phyloP scores from a whole-genome alignment of 2,888 invertebrate species.

The Dinocampus coccinellae region DNA sequence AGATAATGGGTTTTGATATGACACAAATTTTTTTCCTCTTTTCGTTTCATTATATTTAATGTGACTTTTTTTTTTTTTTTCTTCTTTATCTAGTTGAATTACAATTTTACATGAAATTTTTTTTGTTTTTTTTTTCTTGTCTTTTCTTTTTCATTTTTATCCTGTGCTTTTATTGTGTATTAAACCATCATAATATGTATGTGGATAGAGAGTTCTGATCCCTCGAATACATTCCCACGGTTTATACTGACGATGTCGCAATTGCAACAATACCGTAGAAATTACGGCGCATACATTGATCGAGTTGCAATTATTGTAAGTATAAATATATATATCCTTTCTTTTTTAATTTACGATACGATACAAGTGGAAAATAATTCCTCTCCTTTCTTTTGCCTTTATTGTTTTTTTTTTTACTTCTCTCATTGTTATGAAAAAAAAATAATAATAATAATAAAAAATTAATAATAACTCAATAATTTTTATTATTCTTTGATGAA shows the following conservation, averaged over 20 bases:
- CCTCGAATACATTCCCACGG: slow-evolving; percentile 53
- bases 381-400: too few species aligned
- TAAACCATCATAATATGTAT: too few species aligned
- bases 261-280: slow-evolving; percentile 59
- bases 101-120: too few species aligned
- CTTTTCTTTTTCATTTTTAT: slow-evolving; percentile 27
- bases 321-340: not conserved
- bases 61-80: slow-evolving; percentile 8
- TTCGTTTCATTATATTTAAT: not conserved
- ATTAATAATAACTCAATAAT: not conserved
- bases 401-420: too few species aligned
- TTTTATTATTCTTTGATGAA: not conserved
- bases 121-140: not conserved
- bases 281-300: slow-evolving; percentile 49
- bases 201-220: slow-evolving; percentile 24
- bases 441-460: not conserved
- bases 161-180: slow-evolving; percentile 15
- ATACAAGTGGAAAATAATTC: not conserved
- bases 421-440: too few species aligned
- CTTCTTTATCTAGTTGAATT: too few species aligned
- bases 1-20: not conserved
- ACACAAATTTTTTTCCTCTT: not conserved
- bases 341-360: not conserved
- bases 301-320: slow-evolving; percentile 47
- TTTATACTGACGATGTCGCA: slow-evolving; percentile 51